phyloP scores from a whole-genome alignment of 2,113 vertebrate genomes.

The Sialia sialis region DNA sequence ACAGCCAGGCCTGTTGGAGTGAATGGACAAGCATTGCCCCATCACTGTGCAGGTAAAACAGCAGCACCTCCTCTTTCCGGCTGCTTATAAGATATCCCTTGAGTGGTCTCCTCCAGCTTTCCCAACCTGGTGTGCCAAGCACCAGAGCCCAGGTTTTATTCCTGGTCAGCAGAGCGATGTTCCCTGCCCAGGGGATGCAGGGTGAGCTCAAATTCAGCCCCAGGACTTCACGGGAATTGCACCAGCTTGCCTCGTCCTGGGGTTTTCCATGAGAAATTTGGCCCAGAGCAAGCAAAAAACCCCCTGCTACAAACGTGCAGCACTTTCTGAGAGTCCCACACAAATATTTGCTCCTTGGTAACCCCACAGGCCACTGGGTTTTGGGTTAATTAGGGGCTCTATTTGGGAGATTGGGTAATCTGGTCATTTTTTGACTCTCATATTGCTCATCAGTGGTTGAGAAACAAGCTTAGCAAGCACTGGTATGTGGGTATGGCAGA shows the following conservation, averaged over 20 bases:
- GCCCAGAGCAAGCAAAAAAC: background rate
- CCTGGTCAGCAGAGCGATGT: background rate
- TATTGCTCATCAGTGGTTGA: background rate
- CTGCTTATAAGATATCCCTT: background rate
- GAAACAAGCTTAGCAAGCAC: background rate
- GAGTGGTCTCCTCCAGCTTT: background rate
- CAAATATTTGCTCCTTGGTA: background rate
- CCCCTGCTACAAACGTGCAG: fast-evolving
- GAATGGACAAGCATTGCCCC: background rate
- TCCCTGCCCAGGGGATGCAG: background rate
- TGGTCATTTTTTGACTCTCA: background rate
- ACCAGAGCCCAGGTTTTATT: background rate
- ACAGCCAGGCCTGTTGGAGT: background rate
- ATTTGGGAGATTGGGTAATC: background rate
- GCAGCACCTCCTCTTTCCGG: background rate
- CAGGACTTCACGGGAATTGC: background rate
- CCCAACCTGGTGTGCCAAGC: fast-evolving
- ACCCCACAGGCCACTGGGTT: background rate
- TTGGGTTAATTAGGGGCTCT: background rate
- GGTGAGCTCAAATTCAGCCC: background rate
- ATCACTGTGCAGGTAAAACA: background rate
- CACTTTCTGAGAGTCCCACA: background rate
- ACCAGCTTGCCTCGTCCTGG: fast-evolving
- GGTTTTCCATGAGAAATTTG: background rate
- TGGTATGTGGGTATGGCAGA: background rate